These are phyloP conservation scores for Ylistrum balloti DNA, from an alignment of 1,140 invertebrate genomes.

Conservation along the genomic window DNA sequence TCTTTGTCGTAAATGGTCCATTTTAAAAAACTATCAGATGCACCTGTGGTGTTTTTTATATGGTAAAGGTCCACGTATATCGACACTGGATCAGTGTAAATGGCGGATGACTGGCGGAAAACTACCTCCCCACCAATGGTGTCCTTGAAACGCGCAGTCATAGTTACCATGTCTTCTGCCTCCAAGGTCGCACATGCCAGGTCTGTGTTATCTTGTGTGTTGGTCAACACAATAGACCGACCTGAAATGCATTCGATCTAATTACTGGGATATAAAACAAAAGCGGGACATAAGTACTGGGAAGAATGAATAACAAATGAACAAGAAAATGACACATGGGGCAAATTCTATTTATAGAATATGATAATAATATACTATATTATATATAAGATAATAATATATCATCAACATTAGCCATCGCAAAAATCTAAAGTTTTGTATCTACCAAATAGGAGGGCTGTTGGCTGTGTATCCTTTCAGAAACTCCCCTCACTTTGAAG, in stretches of 20 bases:
- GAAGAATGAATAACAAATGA: not conserved
- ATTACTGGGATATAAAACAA: too few relatives aligned
- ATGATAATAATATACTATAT: too few relatives aligned
- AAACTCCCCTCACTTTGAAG: too few relatives aligned
- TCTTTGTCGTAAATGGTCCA: slow-evolving; percentile 62
- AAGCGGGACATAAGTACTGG: slow-evolving; percentile 36
- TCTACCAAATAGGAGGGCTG: too few relatives aligned
- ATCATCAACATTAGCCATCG: too few relatives aligned
- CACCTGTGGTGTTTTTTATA: slow-evolving; percentile 68
- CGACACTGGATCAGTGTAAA: slow-evolving; percentile 85
- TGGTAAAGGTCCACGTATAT: slow-evolving; percentile 88
- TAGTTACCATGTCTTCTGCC: slow-evolving; percentile 85
- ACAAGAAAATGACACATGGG: not conserved
- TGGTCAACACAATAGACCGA: slow-evolving; percentile 53
- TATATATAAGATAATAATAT: too few relatives aligned
- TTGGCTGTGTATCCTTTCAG: too few relatives aligned
- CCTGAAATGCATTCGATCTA: slow-evolving; percentile 41
- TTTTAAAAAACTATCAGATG: not conserved
- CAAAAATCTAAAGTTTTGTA: too few relatives aligned
- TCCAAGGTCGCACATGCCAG: slow-evolving; percentile 69
- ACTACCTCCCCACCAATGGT: slow-evolving; percentile 90
- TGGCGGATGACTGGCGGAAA: slow-evolving; percentile 85
- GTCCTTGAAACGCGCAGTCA: slow-evolving; percentile 90
- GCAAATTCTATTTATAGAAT: too few relatives aligned
- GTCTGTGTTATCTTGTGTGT: not conserved